phyloP scores from a whole-genome alignment of 1,140 invertebrate genomes.

The Doryteuthis pealeii region DNA sequence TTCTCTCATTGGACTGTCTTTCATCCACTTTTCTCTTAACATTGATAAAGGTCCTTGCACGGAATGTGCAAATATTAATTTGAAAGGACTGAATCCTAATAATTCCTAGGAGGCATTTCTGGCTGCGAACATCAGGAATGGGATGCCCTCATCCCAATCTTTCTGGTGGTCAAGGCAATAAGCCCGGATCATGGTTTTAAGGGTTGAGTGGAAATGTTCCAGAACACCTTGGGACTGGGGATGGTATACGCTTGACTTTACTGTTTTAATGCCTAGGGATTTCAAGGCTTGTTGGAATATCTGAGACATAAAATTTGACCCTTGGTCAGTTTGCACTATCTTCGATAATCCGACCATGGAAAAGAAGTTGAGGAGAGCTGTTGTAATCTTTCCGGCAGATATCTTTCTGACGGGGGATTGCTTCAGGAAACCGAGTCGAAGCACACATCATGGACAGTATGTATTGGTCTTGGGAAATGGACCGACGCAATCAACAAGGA shows the following conservation, averaged over 20 bases:
- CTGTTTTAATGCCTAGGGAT: conserved; percentile 16
- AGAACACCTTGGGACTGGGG: conserved; percentile 20
- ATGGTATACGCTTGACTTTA: conserved; percentile 20
- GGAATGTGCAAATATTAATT: conserved; percentile 29
- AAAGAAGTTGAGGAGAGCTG: conserved; percentile 26
- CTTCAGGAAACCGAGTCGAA: no score
- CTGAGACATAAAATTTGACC: conserved; percentile 27
- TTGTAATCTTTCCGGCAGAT: conserved; percentile 6
- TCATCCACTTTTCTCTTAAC: conserved; percentile 23
- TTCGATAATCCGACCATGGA: conserved; percentile 21
- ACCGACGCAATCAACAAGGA: no score
- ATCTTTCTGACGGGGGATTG: conserved; percentile 18
- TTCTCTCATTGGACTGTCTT: neutral
- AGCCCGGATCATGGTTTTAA: conserved; percentile 19
- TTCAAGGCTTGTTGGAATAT: conserved; percentile 24
- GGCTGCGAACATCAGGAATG: conserved; percentile 29
- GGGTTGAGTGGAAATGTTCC: conserved; percentile 17
- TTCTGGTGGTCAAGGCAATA: conserved; percentile 23
- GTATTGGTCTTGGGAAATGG: no score
- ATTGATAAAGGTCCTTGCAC: conserved; percentile 25
- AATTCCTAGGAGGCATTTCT: conserved; percentile 27
- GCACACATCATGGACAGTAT: no score
- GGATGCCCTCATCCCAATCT: conserved; percentile 29
- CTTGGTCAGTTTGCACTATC: conserved; percentile 23
- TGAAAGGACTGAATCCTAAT: conserved; percentile 32